Evolutionary conservation across 2,113 vertebrate species (phyloP).

Genomic region (Sinocyclocheilus maitianheensis): DNA sequence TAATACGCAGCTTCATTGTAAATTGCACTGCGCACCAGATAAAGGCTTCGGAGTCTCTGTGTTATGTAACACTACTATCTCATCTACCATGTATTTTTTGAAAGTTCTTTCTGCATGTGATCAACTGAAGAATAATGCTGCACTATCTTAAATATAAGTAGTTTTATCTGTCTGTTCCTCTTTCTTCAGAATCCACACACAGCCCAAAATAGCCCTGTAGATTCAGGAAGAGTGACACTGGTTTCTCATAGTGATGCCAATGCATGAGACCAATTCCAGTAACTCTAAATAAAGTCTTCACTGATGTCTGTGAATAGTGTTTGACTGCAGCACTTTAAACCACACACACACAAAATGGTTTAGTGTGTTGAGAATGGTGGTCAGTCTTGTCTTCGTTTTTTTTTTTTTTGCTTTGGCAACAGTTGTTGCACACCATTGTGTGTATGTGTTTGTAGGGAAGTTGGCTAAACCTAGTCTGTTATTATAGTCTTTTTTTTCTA

Average conservation of each 20-base stretch:
- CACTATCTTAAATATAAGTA: neutral
- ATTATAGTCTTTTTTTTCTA: too few relatives aligned
- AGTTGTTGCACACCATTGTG: too few relatives aligned
- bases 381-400: too few relatives aligned
- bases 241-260: neutral
- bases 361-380: too few relatives aligned
- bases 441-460: neutral
- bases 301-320: neutral
- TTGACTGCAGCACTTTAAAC: neutral
- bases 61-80: too few relatives aligned
- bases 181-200: neutral
- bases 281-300: neutral
- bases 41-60: too few relatives aligned
- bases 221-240: neutral
- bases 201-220: neutral
- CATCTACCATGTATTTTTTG: too few relatives aligned
- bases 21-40: too few relatives aligned
- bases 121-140: neutral
- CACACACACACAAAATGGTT: neutral
- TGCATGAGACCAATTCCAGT: neutral
- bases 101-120: neutral
- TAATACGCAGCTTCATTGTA: too few relatives aligned
- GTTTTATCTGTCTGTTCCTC: neutral
- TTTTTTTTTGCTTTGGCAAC: too few relatives aligned
- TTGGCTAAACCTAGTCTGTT: neutral